Base-by-base conservation (phyloP, 2,113 vertebrate species). In the Gymnobelideus leadbeateri region DNA sequence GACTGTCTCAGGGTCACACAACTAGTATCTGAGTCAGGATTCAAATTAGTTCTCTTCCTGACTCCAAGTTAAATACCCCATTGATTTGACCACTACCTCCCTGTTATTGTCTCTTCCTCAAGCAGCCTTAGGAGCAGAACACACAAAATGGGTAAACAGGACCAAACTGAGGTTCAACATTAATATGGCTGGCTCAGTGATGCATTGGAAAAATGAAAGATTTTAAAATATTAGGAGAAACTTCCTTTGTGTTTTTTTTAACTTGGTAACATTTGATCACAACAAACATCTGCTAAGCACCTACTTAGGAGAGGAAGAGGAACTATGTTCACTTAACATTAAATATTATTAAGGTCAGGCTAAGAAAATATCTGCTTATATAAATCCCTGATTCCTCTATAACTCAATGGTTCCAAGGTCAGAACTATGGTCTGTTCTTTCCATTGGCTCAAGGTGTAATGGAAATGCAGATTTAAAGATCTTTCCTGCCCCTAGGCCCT, bases 1-100 rank as follows among this genome's bases (percentile, higher is more conserved):
- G 50, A 94, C 54, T 3, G 52, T 10, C 77, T 92, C 92, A 93
- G 93, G 8, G 89, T 68, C 28, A 31, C 14, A 93, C 50, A 94
- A 47, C 21, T 93, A 53, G 3, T 89, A 91, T 95, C 25, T 92
- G 26, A 52, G 43, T 0, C 77, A 19, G 5, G 61, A 90, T 6
- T 89, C 28, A 10, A 91, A 68, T 52, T 26, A 0, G 24, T 53
- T 43, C 9, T 31, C 9, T 31, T 8, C 94, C 89, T 93, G 89
- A 90, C 47, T 94, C 9, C 93, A 89, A 95, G 91, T 46, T 12
- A n/a, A 77, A 10, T 77, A 77, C 3, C 19, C 57, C 37, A 37
- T 77, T n/a, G 4, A n/a, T 77, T 77, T 4, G 1, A n/a, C 12
- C 37, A 37, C 47, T 49, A 49, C 61, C 37, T 77, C 31, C 31